Percentiles rank a stretch among this genome's conserved stretches.
These are phyloP conservation scores for Budorcas taxicolor DNA, from an alignment of 2,113 vertebrate species.

Conservation along the genomic window DNA sequence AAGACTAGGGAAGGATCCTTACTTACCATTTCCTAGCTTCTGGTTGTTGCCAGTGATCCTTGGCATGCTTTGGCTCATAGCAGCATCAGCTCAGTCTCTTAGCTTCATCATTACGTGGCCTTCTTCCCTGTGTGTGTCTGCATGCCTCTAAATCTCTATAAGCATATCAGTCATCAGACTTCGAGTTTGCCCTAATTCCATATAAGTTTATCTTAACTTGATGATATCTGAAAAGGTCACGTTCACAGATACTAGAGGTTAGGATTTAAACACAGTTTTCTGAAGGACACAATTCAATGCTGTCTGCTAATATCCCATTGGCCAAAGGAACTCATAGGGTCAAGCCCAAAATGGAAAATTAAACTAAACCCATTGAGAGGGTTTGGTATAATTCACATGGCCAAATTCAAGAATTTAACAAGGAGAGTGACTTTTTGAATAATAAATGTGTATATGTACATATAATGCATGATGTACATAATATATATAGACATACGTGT, in stretches of 20 bases:
- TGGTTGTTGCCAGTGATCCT: neutral
- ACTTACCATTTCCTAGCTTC: neutral
- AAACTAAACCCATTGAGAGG: neutral
- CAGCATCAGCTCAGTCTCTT: neutral
- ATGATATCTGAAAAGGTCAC: neutral
- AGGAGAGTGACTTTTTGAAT: neutral
- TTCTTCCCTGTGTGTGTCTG: neutral
- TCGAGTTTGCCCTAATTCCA: neutral
- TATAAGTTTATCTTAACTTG: neutral
- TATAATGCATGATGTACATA: neutral
- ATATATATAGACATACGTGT: neutral
- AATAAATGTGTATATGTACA: neutral
- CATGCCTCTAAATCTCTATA: neutral
- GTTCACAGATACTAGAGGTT: neutral
- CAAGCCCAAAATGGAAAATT: neutral
- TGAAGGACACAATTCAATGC: neutral
- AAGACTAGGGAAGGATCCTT: neutral
- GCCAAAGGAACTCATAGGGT: neutral
- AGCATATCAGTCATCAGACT: neutral
- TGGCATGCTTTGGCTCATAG: neutral
- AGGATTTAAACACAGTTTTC: neutral
- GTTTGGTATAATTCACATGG: neutral
- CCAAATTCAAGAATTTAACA: neutral
- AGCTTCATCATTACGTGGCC: neutral
- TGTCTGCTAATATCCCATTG: neutral